Evolutionary conservation across 2,888 invertebrate genomes (phyloP).

Genomic region (Syrphus vitripennis): DNA sequence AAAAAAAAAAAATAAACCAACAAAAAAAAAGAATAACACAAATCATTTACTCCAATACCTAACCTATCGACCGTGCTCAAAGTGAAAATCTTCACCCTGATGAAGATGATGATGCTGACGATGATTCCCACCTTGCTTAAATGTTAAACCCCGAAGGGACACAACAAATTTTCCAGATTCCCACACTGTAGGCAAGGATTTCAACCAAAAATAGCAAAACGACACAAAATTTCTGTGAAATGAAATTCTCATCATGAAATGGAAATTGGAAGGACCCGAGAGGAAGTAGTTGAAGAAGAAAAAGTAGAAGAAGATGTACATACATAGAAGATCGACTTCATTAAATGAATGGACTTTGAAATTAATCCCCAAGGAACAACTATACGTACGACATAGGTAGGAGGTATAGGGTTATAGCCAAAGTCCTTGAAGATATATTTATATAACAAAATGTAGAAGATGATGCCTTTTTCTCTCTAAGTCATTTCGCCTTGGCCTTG

Average conservation of each 20-base stretch:
- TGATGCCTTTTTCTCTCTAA: conserved; percentile 4
- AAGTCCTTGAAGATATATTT: conserved; percentile 30
- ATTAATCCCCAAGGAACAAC: conserved; percentile 60
- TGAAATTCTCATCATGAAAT: conserved; percentile 56
- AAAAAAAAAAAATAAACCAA: too few species aligned
- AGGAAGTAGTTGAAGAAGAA: neutral
- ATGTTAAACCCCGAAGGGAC: conserved; percentile 52
- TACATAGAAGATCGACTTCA: conserved; percentile 54
- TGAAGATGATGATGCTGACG: conserved; percentile 2
- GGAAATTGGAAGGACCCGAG: conserved; percentile 15
- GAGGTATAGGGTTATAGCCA: too few species aligned
- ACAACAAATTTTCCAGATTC: conserved; percentile 30
- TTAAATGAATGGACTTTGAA: conserved; percentile 66
- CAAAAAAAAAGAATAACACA: conserved; percentile 32
- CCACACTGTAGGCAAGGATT: conserved; percentile 26
- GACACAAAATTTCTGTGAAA: conserved; percentile 8
- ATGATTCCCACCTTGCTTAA: conserved; percentile 63
- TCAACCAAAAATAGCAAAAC: conserved; percentile 39
- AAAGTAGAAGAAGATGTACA: neutral
- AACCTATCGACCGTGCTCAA: conserved; percentile 7
- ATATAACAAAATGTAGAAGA: neutral
- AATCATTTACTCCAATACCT: conserved; percentile 21
- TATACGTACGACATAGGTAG: neutral
- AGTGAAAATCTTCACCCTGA: conserved; percentile 35
- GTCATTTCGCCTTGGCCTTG: conserved; percentile 62